Evolutionary conservation across 2,888 invertebrate genomes (phyloP), one percentile per base, ranked within the genome.

Genomic region (Synanthedon andrenaeformis): DNA sequence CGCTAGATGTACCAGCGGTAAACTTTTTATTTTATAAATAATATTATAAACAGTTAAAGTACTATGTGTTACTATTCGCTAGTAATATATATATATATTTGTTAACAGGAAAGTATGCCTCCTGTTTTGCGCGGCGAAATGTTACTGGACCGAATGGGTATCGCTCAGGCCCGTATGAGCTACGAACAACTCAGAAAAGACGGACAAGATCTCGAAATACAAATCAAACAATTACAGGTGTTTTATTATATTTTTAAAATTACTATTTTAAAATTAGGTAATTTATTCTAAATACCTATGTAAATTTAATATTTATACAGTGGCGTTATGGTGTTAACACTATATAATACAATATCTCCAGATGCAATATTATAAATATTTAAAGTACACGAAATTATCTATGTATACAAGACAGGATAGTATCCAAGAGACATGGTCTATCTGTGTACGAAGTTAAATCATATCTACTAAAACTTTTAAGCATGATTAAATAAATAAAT

Each of bases 121-220:
- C 95, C 94, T 10, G 89, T 92, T 10, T 86, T 96, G 60, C 92
- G 93, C 66, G 93, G 96, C 67, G 96, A 96, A 77, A 89, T 97
- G 73, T 91, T 97, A 56, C 90, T 94, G 72, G 93, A 96, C 77
- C 89, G 94, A 57, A 89, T 93, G 85, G 86, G 83, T 1, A 74
- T 92, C 90, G 64, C 85, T 54, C 92, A 93, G 69, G 90, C 95
- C 54, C 90, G 92, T 57, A 91, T 92, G 52, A 91, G 92, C 66
- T 90, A 93, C 75, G 95, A 95, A 57, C 91, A 93, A 54, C 90
- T 97, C 52, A 90, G 92, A 70, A 94, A 95, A 68, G 96, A 97
- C 75, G 92, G 95, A 11, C 89, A 91, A 59, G 95, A 95, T 69
- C 89, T 96, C 58, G 96, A 97, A 70, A 84, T 92, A 57, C 95